Conservation (phyloP, 92 coral and sea anemone genomes). For the Meandrina meandrites region DNA sequence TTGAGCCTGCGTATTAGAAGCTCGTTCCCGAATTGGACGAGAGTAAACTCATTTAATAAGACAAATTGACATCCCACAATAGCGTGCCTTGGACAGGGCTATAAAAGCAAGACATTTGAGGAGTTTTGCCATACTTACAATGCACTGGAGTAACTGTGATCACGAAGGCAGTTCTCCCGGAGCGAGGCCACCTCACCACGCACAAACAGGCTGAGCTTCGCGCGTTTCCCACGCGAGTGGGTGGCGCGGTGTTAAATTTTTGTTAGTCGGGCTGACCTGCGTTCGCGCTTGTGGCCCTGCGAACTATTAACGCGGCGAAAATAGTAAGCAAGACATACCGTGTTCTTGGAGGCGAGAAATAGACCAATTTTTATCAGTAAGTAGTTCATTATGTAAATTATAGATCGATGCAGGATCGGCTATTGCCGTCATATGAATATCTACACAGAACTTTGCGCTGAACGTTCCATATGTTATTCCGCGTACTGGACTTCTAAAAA, state of each 20-base stretch:
- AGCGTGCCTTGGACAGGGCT: slow-evolving; percentile 11
- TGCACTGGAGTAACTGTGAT: slow-evolving; percentile 89
- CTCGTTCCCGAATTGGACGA: slow-evolving; percentile 20
- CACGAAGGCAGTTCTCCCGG: slow-evolving; percentile 91
- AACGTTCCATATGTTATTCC: neutral
- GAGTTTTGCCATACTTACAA: slow-evolving; percentile 75
- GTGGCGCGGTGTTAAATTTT: slow-evolving; percentile 92
- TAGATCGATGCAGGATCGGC: neutral
- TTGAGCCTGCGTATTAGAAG: slow-evolving; percentile 1
- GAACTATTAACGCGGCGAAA: neutral
- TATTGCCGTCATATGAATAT: neutral
- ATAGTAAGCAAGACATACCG: neutral
- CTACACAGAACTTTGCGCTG: neutral
- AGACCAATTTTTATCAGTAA: neutral
- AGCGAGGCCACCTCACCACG: slow-evolving; percentile 57
- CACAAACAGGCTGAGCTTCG: slow-evolving; percentile 62
- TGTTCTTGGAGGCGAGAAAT: neutral
- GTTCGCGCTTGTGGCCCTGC: slow-evolving; percentile 83
- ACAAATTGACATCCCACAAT: slow-evolving; percentile 27
- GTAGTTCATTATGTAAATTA: neutral
- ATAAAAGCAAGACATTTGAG: slow-evolving; percentile 51
- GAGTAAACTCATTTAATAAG: neutral
- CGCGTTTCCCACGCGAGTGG: slow-evolving; percentile 55
- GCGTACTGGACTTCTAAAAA: no score
- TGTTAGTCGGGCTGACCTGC: slow-evolving; percentile 88